Evolutionary conservation across 2,113 vertebrate genomes (phyloP).

Genomic region (Heteronetta atricapilla): DNA sequence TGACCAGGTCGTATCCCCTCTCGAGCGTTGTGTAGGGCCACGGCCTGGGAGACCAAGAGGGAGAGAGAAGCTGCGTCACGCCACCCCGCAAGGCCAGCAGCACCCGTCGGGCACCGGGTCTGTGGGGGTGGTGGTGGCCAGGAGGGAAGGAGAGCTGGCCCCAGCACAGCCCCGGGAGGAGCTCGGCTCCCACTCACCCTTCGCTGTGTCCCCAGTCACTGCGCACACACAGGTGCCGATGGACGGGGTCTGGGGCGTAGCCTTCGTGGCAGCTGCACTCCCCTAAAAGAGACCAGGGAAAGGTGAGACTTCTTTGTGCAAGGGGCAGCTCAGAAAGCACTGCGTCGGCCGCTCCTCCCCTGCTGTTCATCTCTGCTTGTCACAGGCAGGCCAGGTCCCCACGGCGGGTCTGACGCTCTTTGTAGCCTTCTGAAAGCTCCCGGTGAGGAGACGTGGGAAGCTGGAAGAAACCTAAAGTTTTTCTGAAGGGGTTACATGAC

Average conservation of each 20-base stretch:
- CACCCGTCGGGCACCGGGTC: rapidly evolving
- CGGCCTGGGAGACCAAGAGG: constrained; percentile 77
- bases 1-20: constrained; percentile 95
- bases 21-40: constrained; percentile 97
- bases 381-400: not conserved
- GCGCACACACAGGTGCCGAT: constrained; percentile 92
- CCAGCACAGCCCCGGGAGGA: not conserved
- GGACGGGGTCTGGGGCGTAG: constrained; percentile 89
- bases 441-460: not conserved
- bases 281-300: constrained; percentile 75
- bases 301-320: constrained; percentile 27
- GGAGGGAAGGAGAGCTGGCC: not conserved
- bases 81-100: rapidly evolving
- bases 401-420: not conserved
- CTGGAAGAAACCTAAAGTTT: not conserved
- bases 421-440: not conserved
- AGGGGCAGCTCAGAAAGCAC: not conserved
- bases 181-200: constrained; percentile 82
- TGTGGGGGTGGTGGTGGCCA: rapidly evolving
- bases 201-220: constrained; percentile 97
- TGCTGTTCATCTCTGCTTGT: no score
- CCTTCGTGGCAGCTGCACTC: constrained; percentile 98
- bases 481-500: not conserved
- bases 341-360: rapidly evolving
- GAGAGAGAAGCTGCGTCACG: not conserved